Percentiles rank a stretch among this genome's conserved stretches.
Conservation (phyloP, 2,113 vertebrate genomes). For the Mormyrus iriodes region DNA sequence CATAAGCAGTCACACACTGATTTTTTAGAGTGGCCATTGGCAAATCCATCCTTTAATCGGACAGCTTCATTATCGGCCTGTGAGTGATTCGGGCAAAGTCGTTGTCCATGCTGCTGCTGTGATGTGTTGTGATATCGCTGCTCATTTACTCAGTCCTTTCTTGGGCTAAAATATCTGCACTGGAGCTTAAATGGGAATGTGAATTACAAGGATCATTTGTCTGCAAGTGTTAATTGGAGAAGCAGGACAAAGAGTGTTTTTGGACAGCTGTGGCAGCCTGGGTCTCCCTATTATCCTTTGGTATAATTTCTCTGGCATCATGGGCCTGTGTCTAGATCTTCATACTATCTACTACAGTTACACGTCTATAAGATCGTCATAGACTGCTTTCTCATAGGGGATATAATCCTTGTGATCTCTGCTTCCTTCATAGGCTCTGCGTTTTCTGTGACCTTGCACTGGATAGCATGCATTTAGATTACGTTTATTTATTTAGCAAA, state of each 20-base stretch:
- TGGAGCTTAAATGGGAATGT: neutral
- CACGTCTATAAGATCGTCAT: neutral
- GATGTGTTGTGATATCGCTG: neutral
- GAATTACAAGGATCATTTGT: neutral
- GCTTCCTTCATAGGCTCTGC: neutral
- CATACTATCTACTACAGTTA: neutral
- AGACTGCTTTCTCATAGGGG: neutral
- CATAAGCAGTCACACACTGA: neutral
- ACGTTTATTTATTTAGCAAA: neutral
- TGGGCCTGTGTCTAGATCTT: neutral
- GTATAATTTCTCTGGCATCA: neutral
- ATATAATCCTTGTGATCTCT: neutral
- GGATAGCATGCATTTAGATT: neutral
- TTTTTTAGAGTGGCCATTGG: neutral
- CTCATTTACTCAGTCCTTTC: neutral
- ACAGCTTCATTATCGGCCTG: neutral
- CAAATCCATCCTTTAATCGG: neutral
- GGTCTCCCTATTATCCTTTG: neutral
- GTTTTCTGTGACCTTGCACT: neutral
- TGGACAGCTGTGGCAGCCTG: neutral
- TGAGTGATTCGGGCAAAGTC: neutral
- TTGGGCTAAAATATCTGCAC: conserved; percentile 1
- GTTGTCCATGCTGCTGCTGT: neutral
- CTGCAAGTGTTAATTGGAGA: neutral
- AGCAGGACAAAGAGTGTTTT: neutral